Base-by-base conservation (phyloP, 2,797 vertebrate species). In the Gobio occitaniae region DNA sequence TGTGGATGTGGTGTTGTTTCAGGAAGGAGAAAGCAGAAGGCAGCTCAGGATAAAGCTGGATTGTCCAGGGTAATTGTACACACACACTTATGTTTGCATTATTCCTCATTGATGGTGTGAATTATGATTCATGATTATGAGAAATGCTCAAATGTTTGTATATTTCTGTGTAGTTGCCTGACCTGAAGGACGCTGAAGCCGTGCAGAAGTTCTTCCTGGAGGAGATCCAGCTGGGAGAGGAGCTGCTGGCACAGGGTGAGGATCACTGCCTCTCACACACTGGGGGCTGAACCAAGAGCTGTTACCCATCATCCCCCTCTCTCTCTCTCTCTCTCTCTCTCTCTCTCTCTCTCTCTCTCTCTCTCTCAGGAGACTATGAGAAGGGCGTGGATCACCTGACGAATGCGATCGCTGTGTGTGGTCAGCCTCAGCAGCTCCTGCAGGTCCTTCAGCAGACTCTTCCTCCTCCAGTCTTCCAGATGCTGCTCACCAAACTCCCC, bases 201-300 rank as follows among this genome's bases (percentile, higher is more conserved):
- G 97, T 99, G 88, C 98, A 99, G 94, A 99, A 98, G 84, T 99
- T 99, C 94, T 99, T 99, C 84, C 93, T 99, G 84, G 97, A 99
- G 92, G 98, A 99, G 91, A 99, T 99, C 91, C 97, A 99, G 81
- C 95, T 97, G 84, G 98, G 98, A 83, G 98, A 99, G 88, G 98
- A 99, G 90, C 94, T 99, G 69, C 87, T 99, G 87, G 95, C 97
- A 63, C 97, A 98, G 95, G 98, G 98, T 99, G 92, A 88, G 84
- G 84, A n/a, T 10, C 29, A 2, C 59, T 25, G 59, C 6, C 1
- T 0, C 25, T 63, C 61, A 13, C 59, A 12, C 59, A 59, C 56
- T 2, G 21, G n/a, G 2, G 10, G 59, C 2, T 25, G 2, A 11
- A 25, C n/a, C 59, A 25, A 25, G 59, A 61, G 59, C 59, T n/a